Evolutionary conservation across 2,113 vertebrate genomes (phyloP).

Genomic region (Salvelinus fontinalis): DNA sequence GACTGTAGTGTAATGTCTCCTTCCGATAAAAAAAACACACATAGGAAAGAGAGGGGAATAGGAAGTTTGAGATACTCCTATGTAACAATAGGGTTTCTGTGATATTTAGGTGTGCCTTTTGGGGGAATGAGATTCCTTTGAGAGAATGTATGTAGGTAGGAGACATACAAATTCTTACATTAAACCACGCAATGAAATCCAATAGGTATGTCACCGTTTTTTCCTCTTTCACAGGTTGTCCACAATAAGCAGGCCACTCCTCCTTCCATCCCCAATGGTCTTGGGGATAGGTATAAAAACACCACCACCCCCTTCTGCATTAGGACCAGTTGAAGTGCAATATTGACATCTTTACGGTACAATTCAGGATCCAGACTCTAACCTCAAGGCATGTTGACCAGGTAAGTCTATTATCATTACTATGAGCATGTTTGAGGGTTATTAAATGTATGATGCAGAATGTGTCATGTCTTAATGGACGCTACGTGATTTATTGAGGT

Average conservation of each 20-base stretch:
- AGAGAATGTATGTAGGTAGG: constrained; percentile 34
- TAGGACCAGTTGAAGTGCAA: constrained; percentile 44
- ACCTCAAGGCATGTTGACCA: constrained; percentile 67
- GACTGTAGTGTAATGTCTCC: too few relatives aligned
- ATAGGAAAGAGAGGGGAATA: too few relatives aligned
- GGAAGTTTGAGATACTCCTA: not conserved
- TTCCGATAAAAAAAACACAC: too few relatives aligned
- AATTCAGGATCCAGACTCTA: constrained; percentile 26
- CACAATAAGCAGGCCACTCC: constrained; percentile 45
- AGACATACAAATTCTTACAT: constrained; percentile 51
- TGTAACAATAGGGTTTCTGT: not conserved
- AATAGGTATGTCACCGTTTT: constrained; percentile 42
- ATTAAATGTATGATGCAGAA: not conserved
- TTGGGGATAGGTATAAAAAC: constrained; percentile 49
- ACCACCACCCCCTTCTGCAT: constrained; percentile 6
- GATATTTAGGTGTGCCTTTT: not conserved
- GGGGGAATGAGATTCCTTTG: constrained; percentile 2
- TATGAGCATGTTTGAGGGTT: not conserved
- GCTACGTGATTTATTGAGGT: too few relatives aligned
- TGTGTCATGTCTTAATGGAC: too few relatives aligned
- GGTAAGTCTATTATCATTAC: constrained; percentile 52
- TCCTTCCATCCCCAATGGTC: constrained; percentile 1
- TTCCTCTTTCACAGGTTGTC: constrained; percentile 31
- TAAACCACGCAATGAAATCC: constrained; percentile 55
- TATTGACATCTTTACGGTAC: constrained; percentile 50